Base-by-base conservation (phyloP, 2,888 invertebrate species). In the Tipula vernalis region DNA sequence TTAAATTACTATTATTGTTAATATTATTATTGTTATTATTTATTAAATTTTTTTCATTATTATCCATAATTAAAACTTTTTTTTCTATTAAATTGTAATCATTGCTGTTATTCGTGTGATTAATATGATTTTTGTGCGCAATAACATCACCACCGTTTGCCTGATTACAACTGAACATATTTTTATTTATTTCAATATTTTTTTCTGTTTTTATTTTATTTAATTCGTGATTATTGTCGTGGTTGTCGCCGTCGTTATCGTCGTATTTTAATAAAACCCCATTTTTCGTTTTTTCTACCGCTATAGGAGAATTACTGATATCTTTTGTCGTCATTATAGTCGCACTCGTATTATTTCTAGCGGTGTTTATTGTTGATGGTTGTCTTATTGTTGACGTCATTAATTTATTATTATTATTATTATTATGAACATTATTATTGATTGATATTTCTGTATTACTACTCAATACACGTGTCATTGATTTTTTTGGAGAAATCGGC, bases 401-500 rank as follows among this genome's bases (percentile, higher is more conserved):
- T 12, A 28, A 71, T 71, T 71, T 71, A 71, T 71, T 71, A 71
- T 71, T 51, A 51, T 71, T 51, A 51, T 8, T 71, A 28, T n/a
- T n/a, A 15, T n/a, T 28, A 28, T 28, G 28, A 28, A 28, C 28
- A 28, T 28, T 51, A 51, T 71, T 71, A 71, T 71, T 71, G 12
- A 71, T 10, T 10, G 71, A 28, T 85, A 42, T 41, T 85, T 41
- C 42, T 18, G 44, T 18, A 86, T 83, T 86, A 15, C 83, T 87
- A 87, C 87, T 88, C 44, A 36, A 85, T 44, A 86, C 51, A 42
- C 86, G 42, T 44, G 18, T 86, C 47, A 47, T 86, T 47, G 87
- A 87, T 83, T 90, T 89, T 88, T 94, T 95, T 36, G 95, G 94
- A 47, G 94, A 94, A 15, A 89, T 88, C 0, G 96, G 95, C 88